A percentile compares a stretch with the other conserved stretches of the same genome.
phyloP scores from a whole-genome alignment of 2,797 vertebrate genomes.

The Catharus ustulatus region DNA sequence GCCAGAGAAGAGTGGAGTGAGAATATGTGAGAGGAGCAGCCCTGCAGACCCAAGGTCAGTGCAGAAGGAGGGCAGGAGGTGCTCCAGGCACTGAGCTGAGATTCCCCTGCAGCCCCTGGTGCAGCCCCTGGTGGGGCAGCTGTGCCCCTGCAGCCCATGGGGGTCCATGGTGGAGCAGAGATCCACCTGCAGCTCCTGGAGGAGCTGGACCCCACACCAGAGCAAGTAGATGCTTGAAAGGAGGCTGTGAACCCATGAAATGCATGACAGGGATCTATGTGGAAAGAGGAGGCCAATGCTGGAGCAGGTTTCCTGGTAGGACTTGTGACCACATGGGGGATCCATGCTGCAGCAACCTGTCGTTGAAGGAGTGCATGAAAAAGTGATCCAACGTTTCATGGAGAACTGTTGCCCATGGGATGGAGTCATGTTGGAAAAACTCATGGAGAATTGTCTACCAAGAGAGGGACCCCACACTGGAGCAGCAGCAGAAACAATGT shows the following conservation, averaged over 20 bases:
- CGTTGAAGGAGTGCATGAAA: background rate
- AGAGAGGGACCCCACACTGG: rapidly evolving
- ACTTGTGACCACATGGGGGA: background rate
- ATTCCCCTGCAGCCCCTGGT: rapidly evolving
- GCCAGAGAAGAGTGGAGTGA: rapidly evolving
- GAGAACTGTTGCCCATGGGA: background rate
- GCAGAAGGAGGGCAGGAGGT: background rate
- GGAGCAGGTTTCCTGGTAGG: background rate
- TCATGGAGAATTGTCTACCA: too few species aligned
- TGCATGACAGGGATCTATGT: rapidly evolving
- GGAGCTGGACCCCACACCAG: background rate
- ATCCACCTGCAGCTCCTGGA: background rate
- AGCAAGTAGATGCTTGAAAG: background rate
- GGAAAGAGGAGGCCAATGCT: background rate
- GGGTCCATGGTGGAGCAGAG: rapidly evolving
- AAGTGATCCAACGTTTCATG: background rate
- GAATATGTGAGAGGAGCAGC: background rate
- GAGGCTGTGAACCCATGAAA: background rate
- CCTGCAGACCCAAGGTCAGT: background rate
- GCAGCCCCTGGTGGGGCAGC: background rate
- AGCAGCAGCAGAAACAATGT: rapidly evolving
- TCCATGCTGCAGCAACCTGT: rapidly evolving
- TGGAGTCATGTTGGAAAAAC: background rate
- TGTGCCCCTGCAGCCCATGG: background rate
- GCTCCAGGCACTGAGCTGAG: rapidly evolving